Conservation (phyloP, 2,888 invertebrate genomes). For the Acleris emargana region DNA sequence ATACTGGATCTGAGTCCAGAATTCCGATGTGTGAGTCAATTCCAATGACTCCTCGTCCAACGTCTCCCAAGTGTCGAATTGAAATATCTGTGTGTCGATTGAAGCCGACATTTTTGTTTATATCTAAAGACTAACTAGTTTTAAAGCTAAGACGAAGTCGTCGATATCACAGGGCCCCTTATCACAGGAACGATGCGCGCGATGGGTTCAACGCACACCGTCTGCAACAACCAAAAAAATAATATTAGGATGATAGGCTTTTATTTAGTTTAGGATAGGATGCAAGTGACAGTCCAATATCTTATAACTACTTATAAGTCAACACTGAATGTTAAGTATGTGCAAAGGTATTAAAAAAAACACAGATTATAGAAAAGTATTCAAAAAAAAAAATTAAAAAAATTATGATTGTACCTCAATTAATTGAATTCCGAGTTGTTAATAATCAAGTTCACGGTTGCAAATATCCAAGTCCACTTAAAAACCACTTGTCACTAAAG, state of each 20-base stretch:
- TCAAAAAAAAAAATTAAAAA: neutral
- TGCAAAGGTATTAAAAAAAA: neutral
- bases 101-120: conserved; percentile 72
- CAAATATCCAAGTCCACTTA: conserved; percentile 12
- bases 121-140: conserved; percentile 74
- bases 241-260: conserved; percentile 1
- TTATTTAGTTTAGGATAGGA: no score
- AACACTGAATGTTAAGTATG: neutral
- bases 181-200: conserved; percentile 83
- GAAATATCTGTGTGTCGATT: conserved; percentile 60
- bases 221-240: conserved; percentile 71
- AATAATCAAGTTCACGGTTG: no score
- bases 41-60: conserved; percentile 72
- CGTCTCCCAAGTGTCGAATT: conserved; percentile 71
- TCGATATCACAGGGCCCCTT: conserved; percentile 83
- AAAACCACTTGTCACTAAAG: neutral
- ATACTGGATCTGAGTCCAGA: conserved; percentile 82
- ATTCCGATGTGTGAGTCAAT: conserved; percentile 73
- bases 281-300: no score
- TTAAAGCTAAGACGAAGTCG: conserved; percentile 83
- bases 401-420: conserved; percentile 1
- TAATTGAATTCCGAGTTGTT: neutral
- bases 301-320: no score
- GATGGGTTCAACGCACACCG: conserved; percentile 78
- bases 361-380: no score